Conservation (phyloP, 2,113 vertebrate species). For the Tenebrosternarchus preto region DNA sequence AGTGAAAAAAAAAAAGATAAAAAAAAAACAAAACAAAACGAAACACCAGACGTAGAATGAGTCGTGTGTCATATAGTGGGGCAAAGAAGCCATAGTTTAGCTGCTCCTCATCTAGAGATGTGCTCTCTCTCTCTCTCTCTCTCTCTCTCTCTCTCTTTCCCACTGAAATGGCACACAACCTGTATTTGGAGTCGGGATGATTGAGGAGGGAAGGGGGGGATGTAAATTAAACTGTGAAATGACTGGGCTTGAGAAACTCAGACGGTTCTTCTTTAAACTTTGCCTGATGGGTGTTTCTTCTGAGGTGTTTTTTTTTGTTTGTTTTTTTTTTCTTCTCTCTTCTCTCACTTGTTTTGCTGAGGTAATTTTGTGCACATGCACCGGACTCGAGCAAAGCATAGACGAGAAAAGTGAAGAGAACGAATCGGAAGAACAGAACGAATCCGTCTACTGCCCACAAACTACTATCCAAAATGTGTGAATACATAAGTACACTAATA, state of each 20-base stretch:
- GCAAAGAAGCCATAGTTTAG: constrained; percentile 31
- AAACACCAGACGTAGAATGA: constrained; percentile 34
- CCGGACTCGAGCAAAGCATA: neutral
- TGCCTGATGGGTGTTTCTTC: too few species aligned
- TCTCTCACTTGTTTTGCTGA: constrained; percentile 6
- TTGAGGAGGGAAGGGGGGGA: too few species aligned
- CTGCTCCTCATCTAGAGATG: constrained; percentile 23
- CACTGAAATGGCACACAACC: too few species aligned
- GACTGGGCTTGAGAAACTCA: too few species aligned
- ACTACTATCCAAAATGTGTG: neutral
- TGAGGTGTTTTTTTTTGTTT: neutral
- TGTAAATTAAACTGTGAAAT: too few species aligned
- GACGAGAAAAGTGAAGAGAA: constrained; percentile 4
- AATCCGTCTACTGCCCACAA: too few species aligned
- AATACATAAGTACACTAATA: too few species aligned
- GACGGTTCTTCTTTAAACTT: neutral
- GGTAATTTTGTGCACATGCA: constrained; percentile 1
- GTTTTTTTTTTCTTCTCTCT: constrained; percentile 4
- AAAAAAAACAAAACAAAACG: neutral
- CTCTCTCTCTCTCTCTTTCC: constrained; percentile 21
- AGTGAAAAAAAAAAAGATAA: constrained; percentile 60
- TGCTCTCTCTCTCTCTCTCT: constrained; percentile 17
- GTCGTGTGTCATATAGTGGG: constrained; percentile 47
- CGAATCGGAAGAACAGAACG: neutral
- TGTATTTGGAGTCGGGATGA: too few species aligned